A percentile compares a stretch with the other conserved stretches of the same genome.
Conservation (phyloP, 2,113 vertebrate genomes). For the Micronycteris hirsuta region DNA sequence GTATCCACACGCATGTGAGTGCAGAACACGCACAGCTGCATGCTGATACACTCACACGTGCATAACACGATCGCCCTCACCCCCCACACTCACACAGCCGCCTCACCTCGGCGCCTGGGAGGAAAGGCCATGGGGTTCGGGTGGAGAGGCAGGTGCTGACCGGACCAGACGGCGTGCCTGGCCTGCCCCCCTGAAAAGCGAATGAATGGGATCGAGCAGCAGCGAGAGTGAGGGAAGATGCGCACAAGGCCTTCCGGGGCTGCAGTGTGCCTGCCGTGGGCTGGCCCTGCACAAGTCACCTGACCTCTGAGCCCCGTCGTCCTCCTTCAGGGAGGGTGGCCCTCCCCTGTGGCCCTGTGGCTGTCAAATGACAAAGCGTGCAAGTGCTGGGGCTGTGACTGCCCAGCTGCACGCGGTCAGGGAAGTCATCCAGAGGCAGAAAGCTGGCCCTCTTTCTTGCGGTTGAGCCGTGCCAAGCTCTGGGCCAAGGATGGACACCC, state of each 20-base stretch:
- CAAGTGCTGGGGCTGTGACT: neutral
- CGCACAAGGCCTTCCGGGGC: neutral
- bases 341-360: neutral
- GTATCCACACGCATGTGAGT: no score
- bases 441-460: neutral
- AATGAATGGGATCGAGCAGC: rapidly evolving
- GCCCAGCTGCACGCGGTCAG: neutral
- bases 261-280: neutral
- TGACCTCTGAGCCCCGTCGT: neutral
- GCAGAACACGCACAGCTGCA: neutral
- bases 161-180: neutral
- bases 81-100: no score
- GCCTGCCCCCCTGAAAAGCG: neutral
- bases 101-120: neutral
- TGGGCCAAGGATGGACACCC: neutral
- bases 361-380: neutral
- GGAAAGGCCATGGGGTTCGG: neutral
- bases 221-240: rapidly evolving
- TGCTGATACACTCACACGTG: neutral
- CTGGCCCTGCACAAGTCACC: neutral
- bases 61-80: neutral
- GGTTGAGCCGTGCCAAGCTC: neutral
- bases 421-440: rapidly evolving
- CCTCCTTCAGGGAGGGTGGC: neutral
- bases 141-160: neutral